Conservation (phyloP, 1,140 invertebrate genomes). For the Tachypleus tridentatus region DNA sequence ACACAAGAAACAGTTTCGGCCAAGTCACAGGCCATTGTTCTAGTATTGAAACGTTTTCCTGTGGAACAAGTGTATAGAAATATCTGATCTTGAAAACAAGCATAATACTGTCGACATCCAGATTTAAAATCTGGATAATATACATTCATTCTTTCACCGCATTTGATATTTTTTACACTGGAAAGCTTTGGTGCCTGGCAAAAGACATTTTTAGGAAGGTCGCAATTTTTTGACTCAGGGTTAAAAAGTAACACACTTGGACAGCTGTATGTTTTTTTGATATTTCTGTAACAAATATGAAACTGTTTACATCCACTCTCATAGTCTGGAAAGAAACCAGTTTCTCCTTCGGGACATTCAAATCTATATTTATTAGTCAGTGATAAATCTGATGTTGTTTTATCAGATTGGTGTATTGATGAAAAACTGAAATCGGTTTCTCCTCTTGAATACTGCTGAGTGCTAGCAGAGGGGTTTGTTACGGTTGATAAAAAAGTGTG, state of each 20-base stretch:
- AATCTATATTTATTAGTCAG: neutral
- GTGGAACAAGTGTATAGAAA: constrained; percentile 12
- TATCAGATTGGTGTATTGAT: neutral
- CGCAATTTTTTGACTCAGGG: constrained; percentile 17
- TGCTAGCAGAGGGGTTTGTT: neutral
- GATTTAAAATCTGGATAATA: constrained; percentile 12
- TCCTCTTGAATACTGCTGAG: too few species aligned
- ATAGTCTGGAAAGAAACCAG: constrained; percentile 18
- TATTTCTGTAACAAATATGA: constrained; percentile 16
- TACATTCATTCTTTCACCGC: constrained; percentile 5
- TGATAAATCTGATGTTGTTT: neutral
- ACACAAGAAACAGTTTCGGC: neutral
- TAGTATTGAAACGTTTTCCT: constrained; percentile 12
- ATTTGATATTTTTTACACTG: neutral
- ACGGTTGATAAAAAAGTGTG: neutral
- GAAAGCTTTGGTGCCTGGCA: constrained; percentile 1
- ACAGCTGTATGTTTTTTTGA: constrained; percentile 17
- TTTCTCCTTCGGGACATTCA: constrained; percentile 12
- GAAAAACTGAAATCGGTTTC: too few species aligned
- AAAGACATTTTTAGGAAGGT: constrained; percentile 17
- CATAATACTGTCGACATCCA: constrained; percentile 15
- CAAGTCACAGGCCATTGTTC: neutral
- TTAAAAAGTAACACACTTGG: constrained; percentile 16
- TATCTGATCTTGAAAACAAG: constrained; percentile 9
- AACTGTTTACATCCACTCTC: constrained; percentile 16